Conservation (phyloP, 1,140 invertebrate species). For the Zaprionus lachaisei region DNA sequence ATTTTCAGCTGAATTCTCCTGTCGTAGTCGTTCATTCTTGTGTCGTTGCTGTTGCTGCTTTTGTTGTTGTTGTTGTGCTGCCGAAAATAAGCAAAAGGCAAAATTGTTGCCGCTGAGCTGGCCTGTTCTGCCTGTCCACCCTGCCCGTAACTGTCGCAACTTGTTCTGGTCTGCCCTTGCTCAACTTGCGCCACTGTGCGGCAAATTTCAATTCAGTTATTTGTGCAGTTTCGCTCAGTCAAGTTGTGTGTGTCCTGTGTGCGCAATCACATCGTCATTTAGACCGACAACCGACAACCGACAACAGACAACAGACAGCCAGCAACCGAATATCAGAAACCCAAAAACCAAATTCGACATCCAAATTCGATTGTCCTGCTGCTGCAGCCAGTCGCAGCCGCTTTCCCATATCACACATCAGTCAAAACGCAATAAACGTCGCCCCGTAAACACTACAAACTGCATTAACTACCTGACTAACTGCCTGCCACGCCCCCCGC, state of each 20-base stretch:
- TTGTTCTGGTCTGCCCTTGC: slow-evolving; percentile 39
- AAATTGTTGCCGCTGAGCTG: slow-evolving; percentile 48
- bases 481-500: neutral
- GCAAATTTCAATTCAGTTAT: slow-evolving; percentile 77
- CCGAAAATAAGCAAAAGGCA: slow-evolving; percentile 64
- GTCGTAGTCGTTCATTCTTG: slow-evolving; percentile 24
- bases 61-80: slow-evolving; percentile 32
- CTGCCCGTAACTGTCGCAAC: neutral
- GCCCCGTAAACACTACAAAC: slow-evolving; percentile 26
- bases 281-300: slow-evolving; percentile 41
- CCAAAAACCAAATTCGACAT: neutral
- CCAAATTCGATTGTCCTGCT: slow-evolving; percentile 19
- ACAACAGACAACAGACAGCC: slow-evolving; percentile 16
- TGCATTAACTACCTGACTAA: slow-evolving; percentile 49
- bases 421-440: slow-evolving; percentile 2
- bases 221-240: slow-evolving; percentile 80
- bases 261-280: slow-evolving; percentile 52
- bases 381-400: neutral
- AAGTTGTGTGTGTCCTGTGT: slow-evolving; percentile 71
- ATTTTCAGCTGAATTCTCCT: slow-evolving; percentile 34
- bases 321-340: slow-evolving; percentile 16
- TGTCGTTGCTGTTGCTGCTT: slow-evolving; percentile 13
- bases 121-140: neutral
- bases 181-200: slow-evolving; percentile 34
- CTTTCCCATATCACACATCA: neutral